Percentiles rank a stretch among this genome's conserved stretches.
phyloP scores from a whole-genome alignment of 2,888 invertebrate genomes.

The Thumatha senex region DNA sequence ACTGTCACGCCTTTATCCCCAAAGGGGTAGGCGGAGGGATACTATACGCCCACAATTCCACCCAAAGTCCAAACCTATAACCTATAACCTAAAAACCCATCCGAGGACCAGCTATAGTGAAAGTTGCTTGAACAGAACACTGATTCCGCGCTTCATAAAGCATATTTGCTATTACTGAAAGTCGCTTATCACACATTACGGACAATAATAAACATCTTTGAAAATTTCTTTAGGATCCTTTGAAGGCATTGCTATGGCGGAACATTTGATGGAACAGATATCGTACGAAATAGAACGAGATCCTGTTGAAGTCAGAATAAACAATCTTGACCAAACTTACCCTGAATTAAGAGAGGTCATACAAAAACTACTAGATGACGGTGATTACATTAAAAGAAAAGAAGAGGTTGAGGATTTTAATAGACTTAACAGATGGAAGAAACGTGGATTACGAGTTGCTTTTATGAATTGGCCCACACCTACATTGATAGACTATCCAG shows the following conservation, averaged over 20 bases:
- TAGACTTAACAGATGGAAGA: constrained; percentile 89
- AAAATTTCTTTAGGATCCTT: constrained; percentile 63
- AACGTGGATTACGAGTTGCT: constrained; percentile 79
- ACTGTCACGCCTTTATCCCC: too few species aligned
- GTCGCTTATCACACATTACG: too few species aligned
- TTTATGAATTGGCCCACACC: constrained; percentile 6
- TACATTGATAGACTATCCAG: constrained; percentile 43
- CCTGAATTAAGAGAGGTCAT: constrained; percentile 68
- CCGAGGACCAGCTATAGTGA: too few species aligned
- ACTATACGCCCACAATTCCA: too few species aligned
- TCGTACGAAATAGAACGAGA: constrained; percentile 70
- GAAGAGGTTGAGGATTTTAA: constrained; percentile 80
- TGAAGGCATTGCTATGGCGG: constrained; percentile 82
- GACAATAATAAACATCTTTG: too few species aligned
- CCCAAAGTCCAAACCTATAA: too few species aligned
- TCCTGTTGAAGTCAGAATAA: constrained; percentile 78
- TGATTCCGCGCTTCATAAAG: too few species aligned
- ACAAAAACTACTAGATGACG: constrained; percentile 73
- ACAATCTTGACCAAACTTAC: constrained; percentile 67
- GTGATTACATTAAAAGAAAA: constrained; percentile 63
- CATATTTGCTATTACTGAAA: too few species aligned
- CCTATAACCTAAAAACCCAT: too few species aligned
- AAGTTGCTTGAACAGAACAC: too few species aligned
- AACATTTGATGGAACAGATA: constrained; percentile 86
- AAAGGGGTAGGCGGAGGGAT: too few species aligned